phyloP scores from a whole-genome alignment of 2,113 vertebrate genomes.

The Anhinga anhinga region DNA sequence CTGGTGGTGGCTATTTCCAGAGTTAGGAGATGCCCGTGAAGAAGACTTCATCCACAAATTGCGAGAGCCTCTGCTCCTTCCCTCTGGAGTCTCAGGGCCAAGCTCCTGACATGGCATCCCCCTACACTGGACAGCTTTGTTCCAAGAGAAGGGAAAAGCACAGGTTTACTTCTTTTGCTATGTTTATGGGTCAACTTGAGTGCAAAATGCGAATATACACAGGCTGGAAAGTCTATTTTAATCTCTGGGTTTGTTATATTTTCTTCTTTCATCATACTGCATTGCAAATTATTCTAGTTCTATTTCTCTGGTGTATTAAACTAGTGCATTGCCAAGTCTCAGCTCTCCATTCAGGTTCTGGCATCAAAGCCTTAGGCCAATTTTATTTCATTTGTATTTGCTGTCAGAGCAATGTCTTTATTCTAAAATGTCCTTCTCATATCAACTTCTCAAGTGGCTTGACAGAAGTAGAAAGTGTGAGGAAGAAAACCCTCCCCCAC shows the following conservation, averaged over 20 bases:
- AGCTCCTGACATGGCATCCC: not conserved
- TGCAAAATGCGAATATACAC: not conserved
- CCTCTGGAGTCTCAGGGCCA: not conserved
- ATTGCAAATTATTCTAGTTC: constrained; percentile 66
- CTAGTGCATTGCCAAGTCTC: constrained; percentile 63
- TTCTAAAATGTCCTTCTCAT: constrained; percentile 75
- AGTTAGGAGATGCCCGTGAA: not conserved
- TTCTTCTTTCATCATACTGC: constrained; percentile 69
- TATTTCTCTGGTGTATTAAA: constrained; percentile 69
- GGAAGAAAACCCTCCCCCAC: constrained; percentile 43
- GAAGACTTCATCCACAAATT: not conserved
- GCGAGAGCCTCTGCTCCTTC: not conserved
- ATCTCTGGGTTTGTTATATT: constrained; percentile 53
- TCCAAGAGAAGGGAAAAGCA: not conserved
- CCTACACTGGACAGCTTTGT: accelerated
- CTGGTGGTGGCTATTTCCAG: not conserved
- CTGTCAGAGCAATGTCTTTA: constrained; percentile 81
- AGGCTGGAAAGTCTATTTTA: constrained; percentile 50
- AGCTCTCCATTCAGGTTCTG: constrained; percentile 69
- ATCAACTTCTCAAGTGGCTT: constrained; percentile 76
- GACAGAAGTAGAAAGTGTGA: constrained; percentile 61
- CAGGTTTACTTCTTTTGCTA: not conserved
- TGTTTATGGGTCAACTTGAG: constrained; percentile 18
- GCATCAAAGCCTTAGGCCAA: constrained; percentile 79
- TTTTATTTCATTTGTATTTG: constrained; percentile 81